phyloP scores from a whole-genome alignment of 2,888 invertebrate genomes.

The Eutolmus rufibarbis region DNA sequence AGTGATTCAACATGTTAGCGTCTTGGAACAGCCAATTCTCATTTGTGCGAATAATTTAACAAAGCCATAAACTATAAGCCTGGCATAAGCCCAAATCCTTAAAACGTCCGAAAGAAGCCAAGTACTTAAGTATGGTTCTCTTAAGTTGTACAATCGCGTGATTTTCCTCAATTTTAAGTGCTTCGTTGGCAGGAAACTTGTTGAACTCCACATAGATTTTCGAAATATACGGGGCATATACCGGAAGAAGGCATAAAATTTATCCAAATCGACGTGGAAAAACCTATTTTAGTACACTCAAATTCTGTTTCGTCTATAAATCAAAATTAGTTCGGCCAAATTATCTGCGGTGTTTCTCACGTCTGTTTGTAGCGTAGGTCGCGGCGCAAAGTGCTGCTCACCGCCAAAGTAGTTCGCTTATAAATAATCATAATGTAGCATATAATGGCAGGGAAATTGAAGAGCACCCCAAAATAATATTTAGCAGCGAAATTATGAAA shows the following conservation, averaged over 20 bases:
- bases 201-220: not conserved
- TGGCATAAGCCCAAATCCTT: constrained; percentile 7
- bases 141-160: not conserved
- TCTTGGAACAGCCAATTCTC: not conserved
- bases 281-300: not conserved
- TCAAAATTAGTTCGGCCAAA: not conserved
- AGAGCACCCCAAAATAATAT: constrained; percentile 14
- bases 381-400: not conserved
- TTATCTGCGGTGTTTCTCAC: not conserved
- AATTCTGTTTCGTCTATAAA: not conserved
- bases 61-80: not conserved
- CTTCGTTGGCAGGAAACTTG: not conserved
- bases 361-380: not conserved
- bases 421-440: constrained; percentile 19
- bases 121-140: not conserved
- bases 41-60: not conserved
- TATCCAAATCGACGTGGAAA: not conserved
- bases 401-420: not conserved
- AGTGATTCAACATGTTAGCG: not conserved
- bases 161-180: not conserved
- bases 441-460: not conserved
- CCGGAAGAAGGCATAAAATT: not conserved
- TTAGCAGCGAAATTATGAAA: constrained; percentile 4
- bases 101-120: not conserved
- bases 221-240: not conserved